Percentiles rank a stretch among this genome's conserved stretches.
Conservation (phyloP, 2,888 invertebrate genomes). For the Drosophila tripunctata region DNA sequence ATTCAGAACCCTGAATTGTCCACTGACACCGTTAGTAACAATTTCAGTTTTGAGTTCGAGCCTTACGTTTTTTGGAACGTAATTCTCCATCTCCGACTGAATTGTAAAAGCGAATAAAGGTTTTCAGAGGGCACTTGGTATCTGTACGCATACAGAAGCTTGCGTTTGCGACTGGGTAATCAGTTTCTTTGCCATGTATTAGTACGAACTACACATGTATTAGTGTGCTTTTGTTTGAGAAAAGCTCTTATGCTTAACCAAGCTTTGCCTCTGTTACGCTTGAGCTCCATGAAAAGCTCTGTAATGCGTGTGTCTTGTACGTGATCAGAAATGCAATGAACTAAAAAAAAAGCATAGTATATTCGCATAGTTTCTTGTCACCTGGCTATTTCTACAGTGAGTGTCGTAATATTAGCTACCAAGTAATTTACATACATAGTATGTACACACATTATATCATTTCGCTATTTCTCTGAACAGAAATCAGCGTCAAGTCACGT, state of each 20-base stretch:
- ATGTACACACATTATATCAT: too few species aligned
- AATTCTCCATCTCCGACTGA: too few species aligned
- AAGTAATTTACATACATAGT: not conserved
- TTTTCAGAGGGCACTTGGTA: too few species aligned
- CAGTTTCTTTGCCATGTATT: conserved; percentile 5
- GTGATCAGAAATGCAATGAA: conserved; percentile 25
- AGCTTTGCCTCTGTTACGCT: not conserved
- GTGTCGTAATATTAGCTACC: conserved; percentile 1
- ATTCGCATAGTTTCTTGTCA: not conserved
- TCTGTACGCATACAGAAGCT: too few species aligned
- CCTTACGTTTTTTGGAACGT: too few species aligned
- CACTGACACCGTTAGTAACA: too few species aligned
- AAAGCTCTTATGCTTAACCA: conserved; percentile 6
- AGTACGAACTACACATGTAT: not conserved
- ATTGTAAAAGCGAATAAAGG: too few species aligned
- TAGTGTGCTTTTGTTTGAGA: not conserved
- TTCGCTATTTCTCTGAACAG: not conserved
- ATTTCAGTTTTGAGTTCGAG: too few species aligned
- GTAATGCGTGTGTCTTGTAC: conserved; percentile 18
- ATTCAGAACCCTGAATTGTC: too few species aligned
- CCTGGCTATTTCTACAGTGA: not conserved
- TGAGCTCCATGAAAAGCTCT: conserved; percentile 1
- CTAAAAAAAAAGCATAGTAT: not conserved
- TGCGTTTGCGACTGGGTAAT: too few species aligned
- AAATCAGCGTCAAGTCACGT: not conserved